These are phyloP conservation scores for Micrastur ruficollis DNA, from an alignment of 2,797 vertebrate species.

Conservation along the genomic window DNA sequence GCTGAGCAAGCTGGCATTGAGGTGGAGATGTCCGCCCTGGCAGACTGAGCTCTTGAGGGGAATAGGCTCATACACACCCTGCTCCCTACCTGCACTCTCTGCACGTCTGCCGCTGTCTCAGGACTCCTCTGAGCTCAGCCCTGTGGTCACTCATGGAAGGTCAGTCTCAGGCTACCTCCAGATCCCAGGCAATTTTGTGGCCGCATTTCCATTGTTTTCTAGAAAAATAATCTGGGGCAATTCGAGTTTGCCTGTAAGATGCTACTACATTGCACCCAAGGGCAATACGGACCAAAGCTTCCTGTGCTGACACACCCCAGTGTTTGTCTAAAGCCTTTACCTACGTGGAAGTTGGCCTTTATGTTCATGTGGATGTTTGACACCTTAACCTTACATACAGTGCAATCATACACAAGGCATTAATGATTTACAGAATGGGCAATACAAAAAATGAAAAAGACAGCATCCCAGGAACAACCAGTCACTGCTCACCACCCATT, in stretches of 20 bases:
- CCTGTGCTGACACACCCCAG: neutral
- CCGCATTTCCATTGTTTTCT: neutral
- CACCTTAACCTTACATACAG: neutral
- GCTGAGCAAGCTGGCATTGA: neutral
- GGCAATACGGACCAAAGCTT: neutral
- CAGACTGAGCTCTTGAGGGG: neutral
- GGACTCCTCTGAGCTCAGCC: neutral
- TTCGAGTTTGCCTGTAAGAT: neutral
- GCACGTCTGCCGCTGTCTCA: neutral
- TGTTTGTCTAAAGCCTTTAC: neutral
- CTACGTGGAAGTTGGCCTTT: neutral
- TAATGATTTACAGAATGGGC: neutral
- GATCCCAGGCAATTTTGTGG: neutral
- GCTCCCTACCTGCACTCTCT: neutral
- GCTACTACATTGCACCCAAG: neutral
- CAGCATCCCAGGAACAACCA: neutral
- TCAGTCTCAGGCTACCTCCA: neutral
- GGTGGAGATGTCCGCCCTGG: accelerated
- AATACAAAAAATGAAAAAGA: neutral
- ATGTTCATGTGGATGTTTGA: neutral
- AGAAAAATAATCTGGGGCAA: neutral
- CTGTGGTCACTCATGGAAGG: neutral
- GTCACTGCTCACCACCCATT: neutral
- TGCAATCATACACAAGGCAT: neutral
- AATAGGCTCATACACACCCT: neutral